phyloP scores from a whole-genome alignment of 2,888 invertebrate species.

The Cephalotes varians region DNA sequence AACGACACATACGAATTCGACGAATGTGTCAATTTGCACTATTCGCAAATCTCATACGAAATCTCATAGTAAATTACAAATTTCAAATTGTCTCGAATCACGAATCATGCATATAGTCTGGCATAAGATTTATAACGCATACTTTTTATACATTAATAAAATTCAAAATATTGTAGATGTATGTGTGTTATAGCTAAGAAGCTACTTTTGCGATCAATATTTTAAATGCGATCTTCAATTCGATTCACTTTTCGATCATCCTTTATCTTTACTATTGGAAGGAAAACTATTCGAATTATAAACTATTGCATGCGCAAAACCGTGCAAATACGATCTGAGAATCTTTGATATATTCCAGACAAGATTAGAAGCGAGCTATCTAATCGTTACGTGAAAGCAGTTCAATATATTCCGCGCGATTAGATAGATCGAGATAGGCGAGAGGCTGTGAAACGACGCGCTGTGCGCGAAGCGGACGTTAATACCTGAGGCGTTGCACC shows the following conservation, averaged over 20 bases:
- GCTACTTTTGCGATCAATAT: background rate
- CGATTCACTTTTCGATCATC: background rate
- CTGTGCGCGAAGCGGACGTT: slow-evolving; percentile 31
- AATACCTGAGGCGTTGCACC: slow-evolving; percentile 78
- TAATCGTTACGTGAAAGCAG: slow-evolving; percentile 11
- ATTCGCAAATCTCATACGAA: too few relatives aligned
- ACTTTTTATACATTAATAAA: too few relatives aligned
- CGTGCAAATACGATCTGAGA: background rate
- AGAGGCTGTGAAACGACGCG: background rate
- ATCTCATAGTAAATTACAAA: too few relatives aligned
- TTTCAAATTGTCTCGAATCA: too few relatives aligned
- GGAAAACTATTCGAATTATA: too few relatives aligned
- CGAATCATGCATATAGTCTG: too few relatives aligned
- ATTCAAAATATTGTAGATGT: too few relatives aligned
- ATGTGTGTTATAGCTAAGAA: background rate
- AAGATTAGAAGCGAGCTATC: background rate
- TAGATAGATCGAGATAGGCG: slow-evolving; percentile 9
- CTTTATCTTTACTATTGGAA: background rate
- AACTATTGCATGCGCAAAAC: too few relatives aligned
- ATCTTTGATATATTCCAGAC: background rate
- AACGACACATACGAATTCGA: too few relatives aligned
- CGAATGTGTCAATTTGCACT: too few relatives aligned
- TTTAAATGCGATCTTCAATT: background rate
- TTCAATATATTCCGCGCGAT: slow-evolving; percentile 6
- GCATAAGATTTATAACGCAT: too few relatives aligned